Evolutionary conservation across 2,113 vertebrate species (phyloP).

Genomic region (Ictidomys tridecemlineatus): DNA sequence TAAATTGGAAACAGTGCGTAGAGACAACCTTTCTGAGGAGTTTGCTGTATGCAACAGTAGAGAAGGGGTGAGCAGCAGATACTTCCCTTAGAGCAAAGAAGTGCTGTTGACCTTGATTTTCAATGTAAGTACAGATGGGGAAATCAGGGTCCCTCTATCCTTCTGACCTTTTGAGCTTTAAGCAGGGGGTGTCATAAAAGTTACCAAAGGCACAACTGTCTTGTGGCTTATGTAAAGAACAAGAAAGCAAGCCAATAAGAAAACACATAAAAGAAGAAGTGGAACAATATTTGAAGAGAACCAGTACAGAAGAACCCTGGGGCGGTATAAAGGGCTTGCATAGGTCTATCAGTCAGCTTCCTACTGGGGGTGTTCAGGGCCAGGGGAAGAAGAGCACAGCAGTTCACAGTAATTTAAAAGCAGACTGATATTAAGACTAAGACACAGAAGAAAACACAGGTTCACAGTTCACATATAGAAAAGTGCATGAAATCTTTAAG

Average conservation of each 20-base stretch:
- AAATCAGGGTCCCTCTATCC: not conserved
- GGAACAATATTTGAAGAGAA: not conserved
- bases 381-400: constrained; percentile 60
- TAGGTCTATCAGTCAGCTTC: not conserved
- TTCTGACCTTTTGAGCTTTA: not conserved
- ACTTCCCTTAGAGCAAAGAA: not conserved
- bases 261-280: not conserved
- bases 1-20: not conserved
- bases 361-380: not conserved
- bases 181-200: not conserved
- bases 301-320: not conserved
- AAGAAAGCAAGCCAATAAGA: not conserved
- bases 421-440: constrained; percentile 53
- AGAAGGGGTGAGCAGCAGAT: not conserved
- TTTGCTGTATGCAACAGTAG: not conserved
- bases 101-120: not conserved
- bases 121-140: too few relatives aligned
- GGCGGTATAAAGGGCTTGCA: not conserved
- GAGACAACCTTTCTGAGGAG: not conserved
- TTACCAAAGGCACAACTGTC: not conserved
- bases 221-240: not conserved
- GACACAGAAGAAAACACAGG: not conserved
- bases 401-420: constrained; percentile 72
- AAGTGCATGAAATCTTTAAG: constrained; percentile 21
- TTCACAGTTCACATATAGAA: not conserved